Conservation (phyloP, 2,113 vertebrate genomes). For the Amphiprion ocellaris region DNA sequence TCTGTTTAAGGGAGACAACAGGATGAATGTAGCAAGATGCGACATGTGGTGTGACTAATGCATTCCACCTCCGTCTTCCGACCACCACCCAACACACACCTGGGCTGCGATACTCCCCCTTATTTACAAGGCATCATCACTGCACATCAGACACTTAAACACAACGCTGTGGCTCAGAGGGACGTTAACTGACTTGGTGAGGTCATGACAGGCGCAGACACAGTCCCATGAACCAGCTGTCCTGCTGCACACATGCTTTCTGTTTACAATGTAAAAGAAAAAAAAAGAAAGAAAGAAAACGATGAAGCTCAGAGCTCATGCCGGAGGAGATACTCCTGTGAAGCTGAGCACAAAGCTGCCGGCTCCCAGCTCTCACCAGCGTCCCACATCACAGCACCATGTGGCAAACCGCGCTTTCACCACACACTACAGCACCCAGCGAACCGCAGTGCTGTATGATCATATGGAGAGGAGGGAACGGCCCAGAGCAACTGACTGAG, state of each 20-base stretch:
- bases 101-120: conserved; percentile 35
- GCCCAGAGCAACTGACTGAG: conserved; percentile 30
- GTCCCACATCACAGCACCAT: conserved; percentile 76
- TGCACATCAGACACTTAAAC: conserved; percentile 48
- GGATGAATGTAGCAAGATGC: conserved; percentile 60
- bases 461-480: conserved; percentile 47
- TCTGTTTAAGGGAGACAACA: conserved; percentile 51
- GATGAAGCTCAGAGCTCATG: conserved; percentile 22
- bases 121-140: conserved; percentile 52
- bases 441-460: conserved; percentile 49
- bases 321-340: conserved; percentile 34
- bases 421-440: conserved; percentile 74
- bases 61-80: conserved; percentile 41
- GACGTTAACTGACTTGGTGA: conserved; percentile 47
- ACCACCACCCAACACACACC: conserved; percentile 62
- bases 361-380: conserved; percentile 48
- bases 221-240: conserved; percentile 56
- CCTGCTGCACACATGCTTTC: conserved; percentile 45
- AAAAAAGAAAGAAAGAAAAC: conserved; percentile 40
- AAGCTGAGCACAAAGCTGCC: conserved; percentile 48
- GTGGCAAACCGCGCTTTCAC: conserved; percentile 65
- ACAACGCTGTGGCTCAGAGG: conserved; percentile 32
- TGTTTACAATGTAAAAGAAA: conserved; percentile 43
- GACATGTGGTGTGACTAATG: conserved; percentile 75
- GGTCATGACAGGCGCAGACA: conserved; percentile 54